A percentile compares a stretch with the other conserved stretches of the same genome.
phyloP scores from a whole-genome alignment of 2,888 invertebrate genomes.

The Napeogenes inachia region DNA sequence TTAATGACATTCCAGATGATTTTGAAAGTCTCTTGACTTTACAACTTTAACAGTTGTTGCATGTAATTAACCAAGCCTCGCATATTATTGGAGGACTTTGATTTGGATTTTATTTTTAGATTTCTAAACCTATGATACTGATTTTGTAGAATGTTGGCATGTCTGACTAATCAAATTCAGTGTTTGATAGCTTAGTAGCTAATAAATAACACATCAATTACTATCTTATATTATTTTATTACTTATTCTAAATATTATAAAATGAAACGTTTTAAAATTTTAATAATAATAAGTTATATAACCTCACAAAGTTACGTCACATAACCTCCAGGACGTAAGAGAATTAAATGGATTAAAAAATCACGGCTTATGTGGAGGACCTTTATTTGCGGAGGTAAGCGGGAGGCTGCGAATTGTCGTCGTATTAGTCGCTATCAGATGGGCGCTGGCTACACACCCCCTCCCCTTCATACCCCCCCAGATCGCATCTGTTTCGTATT shows the following conservation, averaged over 20 bases:
- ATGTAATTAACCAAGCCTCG: constrained; percentile 19
- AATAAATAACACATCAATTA: too few species aligned
- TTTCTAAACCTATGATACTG: too few species aligned
- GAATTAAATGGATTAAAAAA: constrained; percentile 27
- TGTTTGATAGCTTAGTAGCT: too few species aligned
- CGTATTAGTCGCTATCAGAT: constrained; percentile 63
- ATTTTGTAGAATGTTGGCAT: too few species aligned
- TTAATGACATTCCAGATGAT: constrained; percentile 52
- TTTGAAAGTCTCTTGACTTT: constrained; percentile 42
- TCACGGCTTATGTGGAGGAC: constrained; percentile 25
- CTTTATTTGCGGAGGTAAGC: constrained; percentile 36
- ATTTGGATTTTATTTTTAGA: too few species aligned
- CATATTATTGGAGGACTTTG: too few species aligned
- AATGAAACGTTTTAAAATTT: too few species aligned
- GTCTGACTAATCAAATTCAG: too few species aligned
- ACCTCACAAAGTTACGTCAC: neutral
- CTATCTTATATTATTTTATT: too few species aligned
- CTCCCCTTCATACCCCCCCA: constrained; percentile 37
- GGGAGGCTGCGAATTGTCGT: constrained; percentile 65
- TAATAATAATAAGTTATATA: neutral
- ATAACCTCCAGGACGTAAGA: constrained; percentile 3
- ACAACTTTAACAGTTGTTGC: constrained; percentile 58
- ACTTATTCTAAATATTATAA: too few species aligned
- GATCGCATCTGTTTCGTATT: constrained; percentile 39
- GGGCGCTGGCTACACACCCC: constrained; percentile 41